Percentiles rank a stretch among this genome's conserved stretches.
These are phyloP conservation scores for Callorhinus ursinus DNA, from an alignment of 2,113 vertebrate genomes.

Conservation along the genomic window DNA sequence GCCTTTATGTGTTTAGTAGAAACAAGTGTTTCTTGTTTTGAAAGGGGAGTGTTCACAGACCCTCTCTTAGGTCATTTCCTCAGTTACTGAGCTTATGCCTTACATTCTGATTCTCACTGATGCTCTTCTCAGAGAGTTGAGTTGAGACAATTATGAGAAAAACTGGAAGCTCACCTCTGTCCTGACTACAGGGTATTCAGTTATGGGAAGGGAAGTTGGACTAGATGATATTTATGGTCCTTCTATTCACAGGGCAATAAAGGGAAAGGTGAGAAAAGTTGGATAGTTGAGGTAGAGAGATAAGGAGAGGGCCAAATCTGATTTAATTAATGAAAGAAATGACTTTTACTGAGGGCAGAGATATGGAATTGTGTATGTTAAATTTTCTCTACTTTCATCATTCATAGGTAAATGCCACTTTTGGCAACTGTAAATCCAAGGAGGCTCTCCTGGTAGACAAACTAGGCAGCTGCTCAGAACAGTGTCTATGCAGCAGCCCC, in stretches of 20 bases:
- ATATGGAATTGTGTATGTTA: background rate
- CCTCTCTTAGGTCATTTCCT: conserved; percentile 1
- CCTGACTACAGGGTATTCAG: background rate
- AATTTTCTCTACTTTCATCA: conserved; percentile 2
- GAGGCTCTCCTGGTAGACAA: background rate
- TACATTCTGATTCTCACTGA: background rate
- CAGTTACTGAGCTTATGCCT: background rate
- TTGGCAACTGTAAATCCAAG: background rate
- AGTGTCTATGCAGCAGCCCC: background rate
- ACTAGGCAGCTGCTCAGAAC: background rate
- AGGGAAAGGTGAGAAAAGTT: conserved; percentile 1
- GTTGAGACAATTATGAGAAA: background rate
- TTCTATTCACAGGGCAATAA: background rate
- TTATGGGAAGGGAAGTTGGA: conserved; percentile 12
- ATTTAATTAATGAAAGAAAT: conserved; percentile 25
- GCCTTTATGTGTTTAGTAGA: background rate
- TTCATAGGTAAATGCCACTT: background rate
- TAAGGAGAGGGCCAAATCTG: background rate
- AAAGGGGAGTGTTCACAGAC: background rate
- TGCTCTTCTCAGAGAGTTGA: background rate
- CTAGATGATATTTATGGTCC: background rate
- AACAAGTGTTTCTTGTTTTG: background rate
- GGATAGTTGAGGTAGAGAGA: background rate
- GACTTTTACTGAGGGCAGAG: background rate
- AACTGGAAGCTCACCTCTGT: background rate